Base-by-base conservation (phyloP, 2,888 invertebrate genomes). In the Linhomoeus sp. region DNA sequence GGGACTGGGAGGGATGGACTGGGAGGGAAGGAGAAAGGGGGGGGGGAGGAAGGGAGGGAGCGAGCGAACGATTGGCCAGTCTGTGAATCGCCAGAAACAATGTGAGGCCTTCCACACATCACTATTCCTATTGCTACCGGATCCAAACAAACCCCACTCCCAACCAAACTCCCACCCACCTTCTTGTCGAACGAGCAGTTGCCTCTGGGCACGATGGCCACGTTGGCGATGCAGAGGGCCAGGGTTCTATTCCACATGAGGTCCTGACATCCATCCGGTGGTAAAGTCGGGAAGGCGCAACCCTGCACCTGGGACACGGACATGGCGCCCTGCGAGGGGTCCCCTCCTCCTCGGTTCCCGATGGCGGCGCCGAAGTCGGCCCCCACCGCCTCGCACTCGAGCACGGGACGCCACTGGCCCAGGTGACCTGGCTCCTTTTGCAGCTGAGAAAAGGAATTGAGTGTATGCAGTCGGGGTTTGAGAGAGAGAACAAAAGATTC, bases 161-260 rank as follows among this genome's bases (percentile, higher is more conserved):
- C n/a, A 9, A 44, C 22, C 14, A 37, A 36, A 19, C n/a, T 14
- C 17, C 19, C n/a, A 37, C 3, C 3, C n/a, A 44, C 44, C 44
- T 44, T 44, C 29, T 44, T 5, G 17, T 25, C 44, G 22, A 44
- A 44, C 7, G 44, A 44, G 44, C 44, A 44, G 19, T 37, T 44
- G 12, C 44, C 44, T 3, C 44, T 7, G 9, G 23, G n/a, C n/a
- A 42, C 46, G 19, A 46, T 9, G 38, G 22, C 40, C 15, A 43
- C 17, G 37, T n/a, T n/a, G 9, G 12, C 17, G 37, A 5, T 3
- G 5, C 19, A 19, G 37, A 17, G 3, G 37, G 5, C 5, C 12
- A n/a, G n/a, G 17, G 5, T 37, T 5, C 3, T 3, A 3, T 37
- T 17, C 12, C 7, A 29, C 29, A 37, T 17, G 37, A 5, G 17